Base-by-base conservation (phyloP, 2,888 invertebrate genomes). In the Caenorhabditis wallacei region DNA sequence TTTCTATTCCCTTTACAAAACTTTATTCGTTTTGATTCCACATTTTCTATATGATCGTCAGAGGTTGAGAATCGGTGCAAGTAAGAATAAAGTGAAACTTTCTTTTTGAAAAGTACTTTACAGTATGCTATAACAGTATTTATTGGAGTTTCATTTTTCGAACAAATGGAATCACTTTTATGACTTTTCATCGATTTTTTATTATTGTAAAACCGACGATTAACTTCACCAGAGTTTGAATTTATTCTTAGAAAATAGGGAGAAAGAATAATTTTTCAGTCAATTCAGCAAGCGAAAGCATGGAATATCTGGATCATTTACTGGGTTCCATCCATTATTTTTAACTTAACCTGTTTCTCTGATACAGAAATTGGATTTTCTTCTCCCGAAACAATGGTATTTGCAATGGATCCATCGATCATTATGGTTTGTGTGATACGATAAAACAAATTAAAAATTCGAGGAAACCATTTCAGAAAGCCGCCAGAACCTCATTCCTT, bases 171-270 rank as follows among this genome's bases (percentile, higher is more conserved):
- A 70, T 70, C 5, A 18, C 30, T 20, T 35, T 70, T 8, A 43
- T 70, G 70, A 70, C 70, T 4, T 10, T 70, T 11, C 70, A 70
- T 24, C 43, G 70, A 10, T 70, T 37, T 11, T 26, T 70, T 2
- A 37, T 43, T 7, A 59, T 70, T 43, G 48, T 51, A 0, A 57
- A 70, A 18, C 30, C 57, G 16, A 18, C 22, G 2, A 1, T 22
- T 5, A 35, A 35, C 51, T 3, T 51, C 0, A 66, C 66, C 1
- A 26, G n/a, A 30, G 64, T 57, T 26, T n/a, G 2, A 48, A 18
- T n/a, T n/a, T n/a, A 18, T 18, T 48, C 18, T 18, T 11, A 40
- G 4, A 11, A 40, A 40, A 16, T 13, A 5, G 26, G 11, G 22
- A 53, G 7, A 53, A 5, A 7, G 8, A 22, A 51, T 24, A 10